Evolutionary conservation across 2,797 vertebrate genomes (phyloP), one percentile per base, ranked within the genome.

Genomic region (Sphenodon punctatus): DNA sequence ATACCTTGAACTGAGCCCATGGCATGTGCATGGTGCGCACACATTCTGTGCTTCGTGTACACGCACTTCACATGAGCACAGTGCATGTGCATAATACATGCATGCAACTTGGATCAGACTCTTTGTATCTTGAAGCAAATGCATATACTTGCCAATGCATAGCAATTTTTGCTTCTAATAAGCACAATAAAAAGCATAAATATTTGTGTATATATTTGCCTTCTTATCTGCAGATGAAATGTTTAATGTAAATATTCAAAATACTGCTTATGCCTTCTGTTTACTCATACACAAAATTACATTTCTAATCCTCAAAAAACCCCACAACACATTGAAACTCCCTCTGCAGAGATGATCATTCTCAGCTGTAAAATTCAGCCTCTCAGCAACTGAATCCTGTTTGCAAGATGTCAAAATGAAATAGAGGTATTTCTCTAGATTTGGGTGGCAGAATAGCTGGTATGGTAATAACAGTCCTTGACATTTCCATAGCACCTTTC

Each of bases 241-340:
- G 82, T 75, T 79, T 67, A 84, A 94, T 61, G 45, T 80, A 70
- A 84, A 92, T 78, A 75, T 80, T 82, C 78, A 87, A 79, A 93
- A 84, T 41, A 86, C 22, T 77, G 89, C 84, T 91, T 94, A 39
- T 75, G 27, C 75, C 70, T 87, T 85, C 85, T 46, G 48, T 67
- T 88, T 77, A 34, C 23, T 90, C 85, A 88, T 89, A 84, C 76
- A 87, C 70, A 60, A 92, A 92, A 93, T 91, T 85, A 88, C 65
- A 53, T 66, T 89, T 78, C 5, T 41, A 63, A 58, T 58, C 89
- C 45, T 89, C 74, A 75, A 48, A 84, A 59, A 65, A 91, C n/a
- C n/a, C n/a, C n/a, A n/a, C n/a, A 88, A 74, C 61, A 71, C 49
- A 38, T 82, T 71, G 10, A 30, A 84, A 60, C 68, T 73, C 67